Base-by-base conservation (phyloP, 2,888 invertebrate species). In the Pediacus dermestoides region DNA sequence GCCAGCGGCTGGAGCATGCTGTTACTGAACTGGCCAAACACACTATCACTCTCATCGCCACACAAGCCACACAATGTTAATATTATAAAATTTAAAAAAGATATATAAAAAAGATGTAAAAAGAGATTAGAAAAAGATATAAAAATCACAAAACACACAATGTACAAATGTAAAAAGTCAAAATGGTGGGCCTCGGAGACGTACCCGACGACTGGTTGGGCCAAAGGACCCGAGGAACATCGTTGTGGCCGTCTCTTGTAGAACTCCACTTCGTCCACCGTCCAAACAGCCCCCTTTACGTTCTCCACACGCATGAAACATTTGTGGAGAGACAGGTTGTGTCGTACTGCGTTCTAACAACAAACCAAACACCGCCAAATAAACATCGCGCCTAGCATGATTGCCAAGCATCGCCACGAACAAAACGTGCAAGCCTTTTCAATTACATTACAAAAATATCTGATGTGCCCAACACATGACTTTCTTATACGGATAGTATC, bases 291-390 rank as follows among this genome's bases (percentile, higher is more conserved):
- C 62, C 97, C 97, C 77, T 99, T 99, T 71, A 99, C 96, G 81
- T 99, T 99, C 82, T 99, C 97, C 76, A 99, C 97, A 65, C 97
- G 85, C 90, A 94, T 94, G 85, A 99, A 97, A 85, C 97, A 99
- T 81, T 99, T 99, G 87, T 99, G 97, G 72, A 99, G 88, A 73
- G 95, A 95, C 76, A 99, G 88, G 87, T 99, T 99, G 88, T 99
- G 97, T 70, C 97, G 90, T 62, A 99, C 97, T 72, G 97, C 97
- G 80, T 97, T 97, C 96, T 96, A 85, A 75, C 77, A 78, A 78
- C 76, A 77, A 76, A 76, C 71, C 72, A 78, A 74, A 73, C 66
- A 72, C 75, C 74, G 71, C 75, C 73, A 74, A 72, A 74, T 74
- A 74, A 72, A 72, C 72, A n/a, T 73, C 69, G 70, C 70, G 53